phyloP scores from a whole-genome alignment of 2,113 vertebrate genomes.

The Manacus vitellinus region DNA sequence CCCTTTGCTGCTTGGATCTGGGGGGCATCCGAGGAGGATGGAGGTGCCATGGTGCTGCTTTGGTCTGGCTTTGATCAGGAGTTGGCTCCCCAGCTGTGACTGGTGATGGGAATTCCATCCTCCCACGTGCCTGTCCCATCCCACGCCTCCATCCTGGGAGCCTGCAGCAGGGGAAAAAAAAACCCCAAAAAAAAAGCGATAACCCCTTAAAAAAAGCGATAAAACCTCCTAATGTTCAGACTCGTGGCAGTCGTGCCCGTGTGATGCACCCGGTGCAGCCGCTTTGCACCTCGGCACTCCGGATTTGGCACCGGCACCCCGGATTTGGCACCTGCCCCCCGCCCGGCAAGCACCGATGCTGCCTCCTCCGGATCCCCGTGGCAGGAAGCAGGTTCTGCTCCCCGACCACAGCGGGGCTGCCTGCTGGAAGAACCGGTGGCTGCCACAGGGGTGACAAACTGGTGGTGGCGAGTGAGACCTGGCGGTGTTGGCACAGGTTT shows the following conservation, averaged over 20 bases:
- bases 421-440: background rate
- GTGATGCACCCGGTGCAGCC: fast-evolving
- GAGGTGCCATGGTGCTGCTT: fast-evolving
- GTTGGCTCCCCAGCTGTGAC: background rate
- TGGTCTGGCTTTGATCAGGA: background rate
- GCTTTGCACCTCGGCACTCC: background rate
- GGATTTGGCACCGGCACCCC: background rate
- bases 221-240: background rate
- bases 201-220: background rate
- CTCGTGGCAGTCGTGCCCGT: fast-evolving
- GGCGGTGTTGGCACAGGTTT: background rate
- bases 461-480: background rate
- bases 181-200: too few relatives aligned
- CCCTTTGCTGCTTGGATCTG: fast-evolving
- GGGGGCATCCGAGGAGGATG: background rate
- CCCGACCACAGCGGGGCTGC: background rate
- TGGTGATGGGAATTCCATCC: background rate
- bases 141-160: background rate
- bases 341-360: background rate
- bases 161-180: background rate
- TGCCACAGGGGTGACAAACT: background rate
- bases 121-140: fast-evolving
- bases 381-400: background rate
- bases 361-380: background rate
- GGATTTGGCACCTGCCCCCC: background rate